Conservation (phyloP, 1,140 invertebrate genomes). For the Archivesica marissinica region DNA sequence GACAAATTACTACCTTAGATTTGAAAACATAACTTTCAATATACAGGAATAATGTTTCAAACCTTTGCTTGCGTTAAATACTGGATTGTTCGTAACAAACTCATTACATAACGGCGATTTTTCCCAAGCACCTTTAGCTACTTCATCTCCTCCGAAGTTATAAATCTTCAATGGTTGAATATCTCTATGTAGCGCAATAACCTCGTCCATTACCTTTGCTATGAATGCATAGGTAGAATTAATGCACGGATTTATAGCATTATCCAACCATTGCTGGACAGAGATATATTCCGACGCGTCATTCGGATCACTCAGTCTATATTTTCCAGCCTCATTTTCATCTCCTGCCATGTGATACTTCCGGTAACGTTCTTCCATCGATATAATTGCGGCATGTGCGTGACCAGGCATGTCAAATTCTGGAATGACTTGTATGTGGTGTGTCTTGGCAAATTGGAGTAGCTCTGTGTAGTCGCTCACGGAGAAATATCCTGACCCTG, state of each 20-base stretch:
- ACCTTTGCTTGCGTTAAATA: constrained; percentile 51
- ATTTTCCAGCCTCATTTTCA: constrained; percentile 35
- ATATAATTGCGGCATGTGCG: constrained; percentile 67
- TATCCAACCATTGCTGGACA: constrained; percentile 69
- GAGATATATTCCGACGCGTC: constrained; percentile 69
- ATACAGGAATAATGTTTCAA: background rate
- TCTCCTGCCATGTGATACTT: constrained; percentile 17
- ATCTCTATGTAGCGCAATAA: constrained; percentile 62
- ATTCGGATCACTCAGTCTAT: constrained; percentile 65
- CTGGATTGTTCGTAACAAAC: background rate
- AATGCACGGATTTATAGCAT: constrained; percentile 72
- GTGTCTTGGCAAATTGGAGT: constrained; percentile 61
- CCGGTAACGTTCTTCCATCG: constrained; percentile 66
- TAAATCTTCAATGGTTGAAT: constrained; percentile 67
- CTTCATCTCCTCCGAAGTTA: constrained; percentile 77
- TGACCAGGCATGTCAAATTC: constrained; percentile 77
- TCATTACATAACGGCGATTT: constrained; percentile 56
- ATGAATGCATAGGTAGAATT: constrained; percentile 64
- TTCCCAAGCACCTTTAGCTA: constrained; percentile 65
- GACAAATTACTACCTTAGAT: too few relatives aligned
- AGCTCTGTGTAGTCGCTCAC: constrained; percentile 66
- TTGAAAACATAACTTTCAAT: too few relatives aligned
- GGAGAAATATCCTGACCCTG: constrained; percentile 73
- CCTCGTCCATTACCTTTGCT: constrained; percentile 49
- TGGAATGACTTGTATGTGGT: constrained; percentile 71